A percentile compares a stretch with the other conserved stretches of the same genome.
These are phyloP conservation scores for Oriolus oriolus DNA, from an alignment of 2,113 vertebrate species.

Conservation along the genomic window DNA sequence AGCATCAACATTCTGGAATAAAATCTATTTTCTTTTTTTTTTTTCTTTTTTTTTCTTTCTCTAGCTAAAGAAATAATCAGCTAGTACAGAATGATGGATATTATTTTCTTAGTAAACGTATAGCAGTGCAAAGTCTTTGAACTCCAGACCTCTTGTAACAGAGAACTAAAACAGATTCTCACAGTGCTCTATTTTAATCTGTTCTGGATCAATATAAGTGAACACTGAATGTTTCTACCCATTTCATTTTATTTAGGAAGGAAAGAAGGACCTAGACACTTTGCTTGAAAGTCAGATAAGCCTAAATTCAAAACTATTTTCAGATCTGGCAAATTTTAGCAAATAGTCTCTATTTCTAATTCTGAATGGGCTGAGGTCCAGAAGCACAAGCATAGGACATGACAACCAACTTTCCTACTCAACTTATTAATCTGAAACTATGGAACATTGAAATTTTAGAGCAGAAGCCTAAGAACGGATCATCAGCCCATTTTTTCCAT, in stretches of 20 bases:
- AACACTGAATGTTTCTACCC: neutral
- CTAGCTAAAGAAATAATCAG: neutral
- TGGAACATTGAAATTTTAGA: neutral
- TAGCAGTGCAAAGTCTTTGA: neutral
- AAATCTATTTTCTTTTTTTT: accelerated
- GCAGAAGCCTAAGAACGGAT: neutral
- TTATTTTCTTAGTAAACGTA: neutral
- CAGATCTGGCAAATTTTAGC: neutral
- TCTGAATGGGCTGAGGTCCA: neutral
- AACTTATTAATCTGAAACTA: neutral
- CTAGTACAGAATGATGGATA: neutral
- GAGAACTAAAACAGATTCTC: neutral
- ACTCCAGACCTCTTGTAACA: neutral
- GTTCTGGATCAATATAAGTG: neutral
- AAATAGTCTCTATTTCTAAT: neutral
- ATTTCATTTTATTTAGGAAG: neutral
- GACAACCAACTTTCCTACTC: neutral
- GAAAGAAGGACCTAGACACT: neutral
- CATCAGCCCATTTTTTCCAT: neutral
- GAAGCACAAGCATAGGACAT: neutral
- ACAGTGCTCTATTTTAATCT: neutral
- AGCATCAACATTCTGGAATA: neutral
- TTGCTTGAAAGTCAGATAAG: neutral
- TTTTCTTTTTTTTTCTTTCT: neutral
- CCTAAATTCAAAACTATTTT: neutral